These are phyloP conservation scores for Rhagonycha fulva DNA, from an alignment of 2,888 invertebrate species.

Conservation along the genomic window DNA sequence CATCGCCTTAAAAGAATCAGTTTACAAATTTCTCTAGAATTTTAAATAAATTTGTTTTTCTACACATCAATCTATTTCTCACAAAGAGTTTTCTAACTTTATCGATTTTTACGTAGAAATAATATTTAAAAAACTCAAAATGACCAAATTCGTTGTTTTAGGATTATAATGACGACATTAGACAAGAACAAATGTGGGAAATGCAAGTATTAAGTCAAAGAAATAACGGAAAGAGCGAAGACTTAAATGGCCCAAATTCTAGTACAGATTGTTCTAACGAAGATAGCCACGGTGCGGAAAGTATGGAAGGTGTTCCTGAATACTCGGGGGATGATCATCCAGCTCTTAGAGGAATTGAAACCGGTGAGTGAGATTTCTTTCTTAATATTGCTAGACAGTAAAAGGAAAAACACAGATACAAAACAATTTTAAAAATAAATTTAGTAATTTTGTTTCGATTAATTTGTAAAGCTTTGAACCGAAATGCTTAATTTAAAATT, in stretches of 20 bases:
- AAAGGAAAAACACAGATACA: not conserved
- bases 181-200: slow-evolving; percentile 91
- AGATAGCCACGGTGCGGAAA: slow-evolving; percentile 57
- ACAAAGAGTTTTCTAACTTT: not conserved
- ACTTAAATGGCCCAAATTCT: slow-evolving; percentile 41
- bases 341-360: slow-evolving; percentile 68
- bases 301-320: slow-evolving; percentile 48
- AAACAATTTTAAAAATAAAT: not conserved
- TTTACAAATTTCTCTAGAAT: slow-evolving; percentile 8
- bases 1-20: slow-evolving; percentile 7
- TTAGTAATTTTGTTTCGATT: not conserved
- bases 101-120: not conserved
- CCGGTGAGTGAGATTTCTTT: slow-evolving; percentile 49
- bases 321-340: slow-evolving; percentile 63
- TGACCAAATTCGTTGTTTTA: slow-evolving; percentile 53
- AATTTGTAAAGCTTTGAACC: not conserved
- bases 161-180: slow-evolving; percentile 91
- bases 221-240: slow-evolving; percentile 48
- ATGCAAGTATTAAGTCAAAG: slow-evolving; percentile 75
- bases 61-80: not conserved
- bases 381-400: not conserved
- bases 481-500: not conserved
- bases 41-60: slow-evolving; percentile 1
- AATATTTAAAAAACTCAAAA: too few relatives aligned
- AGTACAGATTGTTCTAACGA: slow-evolving; percentile 44